Percentiles rank a stretch among this genome's conserved stretches.
These are phyloP conservation scores for Antechinus flavipes DNA, from an alignment of 2,113 vertebrate genomes.

Conservation along the genomic window DNA sequence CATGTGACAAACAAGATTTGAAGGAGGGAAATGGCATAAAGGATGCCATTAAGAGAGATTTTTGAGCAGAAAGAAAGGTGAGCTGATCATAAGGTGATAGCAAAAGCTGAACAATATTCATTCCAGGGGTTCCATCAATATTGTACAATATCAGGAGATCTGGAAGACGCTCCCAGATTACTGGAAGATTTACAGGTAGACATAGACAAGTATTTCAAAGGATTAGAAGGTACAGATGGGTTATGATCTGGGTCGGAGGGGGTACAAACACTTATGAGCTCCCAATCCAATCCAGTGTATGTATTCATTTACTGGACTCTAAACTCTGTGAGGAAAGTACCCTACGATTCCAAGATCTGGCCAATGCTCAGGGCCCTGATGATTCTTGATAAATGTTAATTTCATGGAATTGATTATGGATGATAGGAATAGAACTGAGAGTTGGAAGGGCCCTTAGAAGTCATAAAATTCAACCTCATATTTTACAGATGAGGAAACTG, in stretches of 20 bases:
- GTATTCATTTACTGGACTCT: not conserved
- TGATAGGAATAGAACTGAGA: too few species aligned
- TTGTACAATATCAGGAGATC: not conserved
- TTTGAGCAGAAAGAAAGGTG: not conserved
- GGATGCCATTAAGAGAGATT: not conserved
- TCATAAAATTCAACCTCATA: too few species aligned
- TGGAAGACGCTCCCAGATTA: not conserved
- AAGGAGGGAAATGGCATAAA: not conserved
- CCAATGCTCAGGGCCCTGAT: too few species aligned
- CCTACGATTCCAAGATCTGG: not conserved
- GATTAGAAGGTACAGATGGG: not conserved
- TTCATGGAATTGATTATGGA: not conserved
- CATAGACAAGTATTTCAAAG: not conserved
- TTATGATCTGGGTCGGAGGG: too few species aligned
- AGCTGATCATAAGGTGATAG: not conserved
- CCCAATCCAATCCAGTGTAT: not conserved
- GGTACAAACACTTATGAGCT: not conserved
- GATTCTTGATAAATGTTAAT: too few species aligned
- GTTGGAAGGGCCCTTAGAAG: too few species aligned
- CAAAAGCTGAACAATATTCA: not conserved
- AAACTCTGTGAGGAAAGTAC: not conserved
- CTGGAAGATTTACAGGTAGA: not conserved
- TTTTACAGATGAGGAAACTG: too few species aligned
- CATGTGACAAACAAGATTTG: not conserved
- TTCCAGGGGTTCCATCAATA: not conserved